Evolutionary conservation across 2,113 vertebrate genomes (phyloP).

Genomic region (Sinocyclocheilus anophthalmus): DNA sequence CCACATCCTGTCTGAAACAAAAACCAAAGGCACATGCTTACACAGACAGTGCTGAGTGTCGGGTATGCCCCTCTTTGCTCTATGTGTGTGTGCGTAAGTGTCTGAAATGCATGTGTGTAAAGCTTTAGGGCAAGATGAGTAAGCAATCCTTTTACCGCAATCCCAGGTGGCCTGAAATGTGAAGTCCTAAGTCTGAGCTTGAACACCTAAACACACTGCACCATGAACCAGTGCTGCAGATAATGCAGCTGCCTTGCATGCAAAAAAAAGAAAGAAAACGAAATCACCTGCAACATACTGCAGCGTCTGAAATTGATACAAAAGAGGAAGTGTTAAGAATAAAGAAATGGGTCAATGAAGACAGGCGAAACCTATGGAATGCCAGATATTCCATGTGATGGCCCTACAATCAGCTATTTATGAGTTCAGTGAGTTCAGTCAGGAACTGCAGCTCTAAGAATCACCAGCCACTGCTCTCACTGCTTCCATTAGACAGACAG

Average conservation of each 20-base stretch:
- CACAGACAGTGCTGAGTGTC: background rate
- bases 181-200: background rate
- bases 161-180: constrained; percentile 7
- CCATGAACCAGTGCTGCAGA: background rate
- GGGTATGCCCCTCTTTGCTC: background rate
- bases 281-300: background rate
- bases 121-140: constrained; percentile 5
- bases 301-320: background rate
- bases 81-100: constrained; percentile 1
- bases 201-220: background rate
- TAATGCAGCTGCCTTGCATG: too few species aligned
- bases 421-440: background rate
- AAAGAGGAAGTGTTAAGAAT: too few species aligned
- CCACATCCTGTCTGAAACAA: constrained; percentile 4
- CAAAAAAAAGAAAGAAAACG: background rate
- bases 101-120: background rate
- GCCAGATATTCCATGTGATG: background rate
- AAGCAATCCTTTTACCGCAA: background rate
- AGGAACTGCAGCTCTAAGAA: background rate
- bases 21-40: background rate
- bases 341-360: background rate
- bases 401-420: background rate
- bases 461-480: background rate
- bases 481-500: background rate
- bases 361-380: background rate